Conservation (phyloP, 2,113 vertebrate genomes). For the Symphodus melops region DNA sequence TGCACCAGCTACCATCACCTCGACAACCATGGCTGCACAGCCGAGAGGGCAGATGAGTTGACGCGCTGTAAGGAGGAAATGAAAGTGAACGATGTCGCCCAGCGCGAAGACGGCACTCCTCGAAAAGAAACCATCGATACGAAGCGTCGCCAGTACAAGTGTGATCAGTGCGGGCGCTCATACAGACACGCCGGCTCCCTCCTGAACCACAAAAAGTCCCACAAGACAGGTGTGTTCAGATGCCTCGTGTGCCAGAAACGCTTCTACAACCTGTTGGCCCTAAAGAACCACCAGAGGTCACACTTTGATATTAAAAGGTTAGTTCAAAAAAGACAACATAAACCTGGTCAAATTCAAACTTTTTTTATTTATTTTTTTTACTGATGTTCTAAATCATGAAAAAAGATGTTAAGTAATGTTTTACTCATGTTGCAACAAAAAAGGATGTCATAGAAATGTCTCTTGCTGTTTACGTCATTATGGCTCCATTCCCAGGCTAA, state of each 20-base stretch:
- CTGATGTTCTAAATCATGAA: background rate
- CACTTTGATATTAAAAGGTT: constrained; percentile 91
- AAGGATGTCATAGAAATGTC: too few relatives aligned
- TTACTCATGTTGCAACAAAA: too few relatives aligned
- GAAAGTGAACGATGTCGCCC: constrained; percentile 14
- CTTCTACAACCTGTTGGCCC: constrained; percentile 91
- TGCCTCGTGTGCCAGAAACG: constrained; percentile 91
- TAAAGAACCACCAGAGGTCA: constrained; percentile 91
- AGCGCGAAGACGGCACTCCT: constrained; percentile 15
- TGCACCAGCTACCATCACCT: constrained; percentile 77
- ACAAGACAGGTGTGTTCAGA: constrained; percentile 89
- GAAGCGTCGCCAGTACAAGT: constrained; percentile 82
- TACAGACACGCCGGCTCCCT: constrained; percentile 91
- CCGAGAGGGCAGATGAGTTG: constrained; percentile 38
- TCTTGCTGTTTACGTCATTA: constrained; percentile 8
- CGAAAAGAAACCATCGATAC: constrained; percentile 27
- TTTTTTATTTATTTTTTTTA: too few relatives aligned
- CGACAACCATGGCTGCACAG: constrained; percentile 71
- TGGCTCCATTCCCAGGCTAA: background rate
- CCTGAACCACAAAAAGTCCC: constrained; percentile 93
- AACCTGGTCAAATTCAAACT: background rate
- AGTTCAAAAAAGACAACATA: constrained; percentile 13
- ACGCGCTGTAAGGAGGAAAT: constrained; percentile 45
- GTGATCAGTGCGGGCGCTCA: constrained; percentile 89
- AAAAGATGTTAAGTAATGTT: background rate